Percentiles rank a stretch among this genome's conserved stretches.
phyloP scores from a whole-genome alignment of 2,113 vertebrate genomes.

The Thomomys bottae region DNA sequence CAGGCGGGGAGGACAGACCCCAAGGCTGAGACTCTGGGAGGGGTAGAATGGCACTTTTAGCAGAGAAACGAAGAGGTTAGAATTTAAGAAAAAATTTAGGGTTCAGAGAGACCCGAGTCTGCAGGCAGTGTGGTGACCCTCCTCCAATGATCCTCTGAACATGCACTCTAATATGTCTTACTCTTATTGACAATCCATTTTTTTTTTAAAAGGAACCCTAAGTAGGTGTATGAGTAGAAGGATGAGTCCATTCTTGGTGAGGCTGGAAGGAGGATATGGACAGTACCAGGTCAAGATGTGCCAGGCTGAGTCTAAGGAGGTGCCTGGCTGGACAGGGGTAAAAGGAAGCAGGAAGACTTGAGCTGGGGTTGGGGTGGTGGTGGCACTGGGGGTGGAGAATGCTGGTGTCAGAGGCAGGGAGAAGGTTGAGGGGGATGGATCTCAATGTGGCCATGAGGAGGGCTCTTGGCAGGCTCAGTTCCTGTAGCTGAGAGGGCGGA shows the following conservation, averaged over 20 bases:
- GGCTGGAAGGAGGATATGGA: not conserved
- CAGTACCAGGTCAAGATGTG: not conserved
- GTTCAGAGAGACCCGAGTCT: not conserved
- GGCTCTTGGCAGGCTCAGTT: conserved; percentile 69
- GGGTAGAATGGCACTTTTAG: not conserved
- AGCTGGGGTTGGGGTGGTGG: not conserved
- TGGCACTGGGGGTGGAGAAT: not conserved
- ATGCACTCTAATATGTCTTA: not conserved
- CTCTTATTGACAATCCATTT: not conserved
- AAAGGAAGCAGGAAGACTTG: not conserved
- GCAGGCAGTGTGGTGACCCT: not conserved
- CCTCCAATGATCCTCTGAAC: not conserved
- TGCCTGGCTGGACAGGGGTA: not conserved
- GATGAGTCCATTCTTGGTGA: not conserved
- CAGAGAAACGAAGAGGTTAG: not conserved
- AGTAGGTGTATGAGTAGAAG: not conserved
- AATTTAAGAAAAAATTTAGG: not conserved
- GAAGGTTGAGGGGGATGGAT: conserved; percentile 60
- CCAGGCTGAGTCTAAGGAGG: not conserved
- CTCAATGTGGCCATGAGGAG: conserved; percentile 68
- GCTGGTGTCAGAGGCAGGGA: conserved; percentile 51
- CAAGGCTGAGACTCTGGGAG: not conserved
- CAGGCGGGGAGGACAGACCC: not conserved
- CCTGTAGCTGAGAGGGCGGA: conserved; percentile 65
- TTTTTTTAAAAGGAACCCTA: not conserved